phyloP scores from a whole-genome alignment of 2,888 invertebrate genomes.

The Hoplodrina ambigua region DNA sequence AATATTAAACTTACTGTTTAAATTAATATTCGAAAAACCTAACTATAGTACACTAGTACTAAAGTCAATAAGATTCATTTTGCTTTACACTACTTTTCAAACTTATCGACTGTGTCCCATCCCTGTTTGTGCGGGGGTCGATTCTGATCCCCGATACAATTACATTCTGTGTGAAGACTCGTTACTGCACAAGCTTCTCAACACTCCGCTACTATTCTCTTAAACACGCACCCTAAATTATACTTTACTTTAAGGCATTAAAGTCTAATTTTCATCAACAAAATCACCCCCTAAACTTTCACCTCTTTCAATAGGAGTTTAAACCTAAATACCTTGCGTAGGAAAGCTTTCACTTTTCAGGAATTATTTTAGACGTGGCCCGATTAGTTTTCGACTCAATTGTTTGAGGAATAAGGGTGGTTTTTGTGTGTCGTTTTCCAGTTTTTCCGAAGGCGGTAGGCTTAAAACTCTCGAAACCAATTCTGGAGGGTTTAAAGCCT shows the following conservation, averaged over 20 bases:
- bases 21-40: no score
- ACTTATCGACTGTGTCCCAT: slow-evolving; percentile 73
- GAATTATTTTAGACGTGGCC: slow-evolving; percentile 79
- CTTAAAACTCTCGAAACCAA: slow-evolving; percentile 89
- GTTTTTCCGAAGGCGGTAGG: slow-evolving; percentile 87
- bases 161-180: slow-evolving; percentile 88
- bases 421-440: slow-evolving; percentile 64
- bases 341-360: slow-evolving; percentile 90
- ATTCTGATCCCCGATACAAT: slow-evolving; percentile 89
- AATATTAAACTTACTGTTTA: no score
- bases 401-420: slow-evolving; percentile 65
- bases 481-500: slow-evolving; percentile 86
- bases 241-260: slow-evolving; percentile 68
- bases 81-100: slow-evolving; percentile 56
- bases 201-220: slow-evolving; percentile 73
- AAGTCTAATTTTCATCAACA: slow-evolving; percentile 68
- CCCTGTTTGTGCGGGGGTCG: slow-evolving; percentile 78
- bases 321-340: slow-evolving; percentile 90
- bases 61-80: slow-evolving; percentile 65
- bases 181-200: slow-evolving; percentile 88
- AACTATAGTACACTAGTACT: no score
- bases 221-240: slow-evolving; percentile 65
- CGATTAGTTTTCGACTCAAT: slow-evolving; percentile 74
- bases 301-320: slow-evolving; percentile 90
- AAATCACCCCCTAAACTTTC: slow-evolving; percentile 83